Evolutionary conservation across 2,113 vertebrate species (phyloP).

Genomic region (Quiscalus mexicanus): DNA sequence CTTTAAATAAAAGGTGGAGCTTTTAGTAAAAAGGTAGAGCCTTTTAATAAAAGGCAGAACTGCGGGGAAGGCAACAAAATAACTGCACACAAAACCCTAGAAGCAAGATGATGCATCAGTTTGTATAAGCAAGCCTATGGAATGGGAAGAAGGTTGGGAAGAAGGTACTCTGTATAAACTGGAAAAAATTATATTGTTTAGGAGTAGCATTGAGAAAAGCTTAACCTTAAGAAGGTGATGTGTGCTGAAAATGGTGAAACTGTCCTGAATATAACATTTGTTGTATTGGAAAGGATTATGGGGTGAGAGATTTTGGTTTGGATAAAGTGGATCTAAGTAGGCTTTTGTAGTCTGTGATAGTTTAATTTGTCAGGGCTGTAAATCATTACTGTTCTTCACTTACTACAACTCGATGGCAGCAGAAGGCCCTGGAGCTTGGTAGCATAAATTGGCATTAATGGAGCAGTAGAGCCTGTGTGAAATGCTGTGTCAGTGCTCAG

Average conservation of each 20-base stretch:
- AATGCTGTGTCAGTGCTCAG: neutral
- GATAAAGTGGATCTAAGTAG: neutral
- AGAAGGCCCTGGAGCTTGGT: neutral
- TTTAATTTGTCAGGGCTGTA: neutral
- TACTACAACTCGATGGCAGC: rapidly evolving
- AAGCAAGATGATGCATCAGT: neutral
- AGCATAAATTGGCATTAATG: neutral
- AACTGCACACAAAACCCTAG: neutral
- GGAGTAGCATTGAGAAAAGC: neutral
- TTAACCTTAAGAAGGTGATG: neutral
- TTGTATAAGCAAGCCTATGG: neutral
- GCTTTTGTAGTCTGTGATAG: neutral
- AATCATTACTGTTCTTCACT: neutral
- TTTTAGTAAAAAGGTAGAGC: neutral
- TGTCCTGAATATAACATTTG: rapidly evolving
- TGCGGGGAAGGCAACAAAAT: neutral
- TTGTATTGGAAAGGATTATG: neutral
- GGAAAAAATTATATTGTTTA: neutral
- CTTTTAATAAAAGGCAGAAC: neutral
- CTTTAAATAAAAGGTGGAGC: neutral
- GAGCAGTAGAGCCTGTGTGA: neutral
- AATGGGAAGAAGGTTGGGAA: neutral
- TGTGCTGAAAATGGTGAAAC: neutral
- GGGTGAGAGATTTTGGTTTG: neutral
- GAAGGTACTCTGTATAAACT: neutral